Evolutionary conservation across 2,797 vertebrate species (phyloP), one percentile per base, ranked within the genome.

Genomic region (Spea hammondii): DNA sequence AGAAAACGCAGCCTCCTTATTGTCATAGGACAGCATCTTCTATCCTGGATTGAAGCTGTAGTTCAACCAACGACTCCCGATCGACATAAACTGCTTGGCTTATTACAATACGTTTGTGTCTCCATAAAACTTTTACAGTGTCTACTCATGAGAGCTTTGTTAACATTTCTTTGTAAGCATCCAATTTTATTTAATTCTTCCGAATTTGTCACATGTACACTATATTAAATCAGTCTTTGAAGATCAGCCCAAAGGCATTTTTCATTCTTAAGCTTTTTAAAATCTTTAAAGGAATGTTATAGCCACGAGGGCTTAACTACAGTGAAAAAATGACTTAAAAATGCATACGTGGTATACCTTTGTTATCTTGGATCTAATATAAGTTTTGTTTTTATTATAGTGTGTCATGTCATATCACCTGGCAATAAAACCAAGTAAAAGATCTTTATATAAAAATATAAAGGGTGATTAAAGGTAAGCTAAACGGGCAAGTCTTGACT

Each of bases 251-350:
- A 45, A n/a, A 53, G 64, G 72, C 72, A 66, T 7, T 54, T 68
- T 71, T 77, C 17, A 72, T 5, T 44, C 65, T 11, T 48, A 8
- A 57, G 55, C 45, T 70, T 69, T 48, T 10, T 54, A 54, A 62
- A 70, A 65, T 70, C 79, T 81, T 45, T 12, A 65, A 69, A 76
- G 55, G 73, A 80, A 72, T 80, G 53, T 71, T 44, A 48, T 9
- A 48, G 74, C 65, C 73, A 71, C 8, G 17, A 54, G 55, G 72
- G 47, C 49, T 55, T 8, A 32, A 17, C 32, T 17, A 51, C 45
- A 70, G 32, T 71, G 9, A 10, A 74, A 54, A 69, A n/a, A 57
- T 72, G 50, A 47, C 68, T 4, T 8, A 49, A 53, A 32, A 57
- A 65, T 53, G 65, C 45, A 48, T 67, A 59, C 54, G 57, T 54